Percentiles rank a stretch among this genome's conserved stretches.
These are phyloP conservation scores for Stigmatopora argus DNA, from an alignment of 2,113 vertebrate genomes.

Conservation along the genomic window DNA sequence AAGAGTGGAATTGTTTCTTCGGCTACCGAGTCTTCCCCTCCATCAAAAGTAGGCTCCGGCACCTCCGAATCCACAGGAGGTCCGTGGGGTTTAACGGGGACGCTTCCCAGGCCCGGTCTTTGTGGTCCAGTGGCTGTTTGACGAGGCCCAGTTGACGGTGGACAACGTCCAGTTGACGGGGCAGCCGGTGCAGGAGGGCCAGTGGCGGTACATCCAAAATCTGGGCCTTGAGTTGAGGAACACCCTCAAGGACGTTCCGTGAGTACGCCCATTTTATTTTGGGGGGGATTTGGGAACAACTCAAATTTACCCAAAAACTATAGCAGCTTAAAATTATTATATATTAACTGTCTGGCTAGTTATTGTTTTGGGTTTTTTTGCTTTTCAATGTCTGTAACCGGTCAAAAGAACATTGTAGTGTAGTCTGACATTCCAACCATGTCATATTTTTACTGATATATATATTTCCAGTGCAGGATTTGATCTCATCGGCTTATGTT, in stretches of 20 bases:
- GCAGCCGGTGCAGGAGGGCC: conserved; percentile 91
- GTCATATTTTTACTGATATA: too few species aligned
- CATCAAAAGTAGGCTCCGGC: conserved; percentile 81
- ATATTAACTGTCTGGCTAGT: too few species aligned
- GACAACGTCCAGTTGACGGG: conserved; percentile 95
- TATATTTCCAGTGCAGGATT: too few species aligned
- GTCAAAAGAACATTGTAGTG: too few species aligned
- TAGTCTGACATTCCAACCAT: too few species aligned
- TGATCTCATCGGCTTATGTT: too few species aligned
- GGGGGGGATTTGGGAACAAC: not conserved
- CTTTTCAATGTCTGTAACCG: too few species aligned
- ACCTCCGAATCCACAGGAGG: not conserved
- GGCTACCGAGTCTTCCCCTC: conserved; percentile 95
- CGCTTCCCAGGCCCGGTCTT: conserved; percentile 85
- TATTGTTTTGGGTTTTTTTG: too few species aligned
- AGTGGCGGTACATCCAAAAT: conserved; percentile 97
- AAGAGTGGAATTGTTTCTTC: conserved; percentile 99
- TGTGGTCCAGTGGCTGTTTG: conserved; percentile 96
- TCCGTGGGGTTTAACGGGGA: not conserved
- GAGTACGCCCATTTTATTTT: conserved; percentile 49
- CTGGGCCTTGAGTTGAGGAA: conserved; percentile 88
- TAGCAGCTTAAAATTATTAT: too few species aligned
- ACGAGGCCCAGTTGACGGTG: conserved; percentile 92
- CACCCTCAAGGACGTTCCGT: conserved; percentile 93
- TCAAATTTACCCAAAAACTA: not conserved